phyloP scores from a whole-genome alignment of 2,113 vertebrate species.

The Carassius gibelio region DNA sequence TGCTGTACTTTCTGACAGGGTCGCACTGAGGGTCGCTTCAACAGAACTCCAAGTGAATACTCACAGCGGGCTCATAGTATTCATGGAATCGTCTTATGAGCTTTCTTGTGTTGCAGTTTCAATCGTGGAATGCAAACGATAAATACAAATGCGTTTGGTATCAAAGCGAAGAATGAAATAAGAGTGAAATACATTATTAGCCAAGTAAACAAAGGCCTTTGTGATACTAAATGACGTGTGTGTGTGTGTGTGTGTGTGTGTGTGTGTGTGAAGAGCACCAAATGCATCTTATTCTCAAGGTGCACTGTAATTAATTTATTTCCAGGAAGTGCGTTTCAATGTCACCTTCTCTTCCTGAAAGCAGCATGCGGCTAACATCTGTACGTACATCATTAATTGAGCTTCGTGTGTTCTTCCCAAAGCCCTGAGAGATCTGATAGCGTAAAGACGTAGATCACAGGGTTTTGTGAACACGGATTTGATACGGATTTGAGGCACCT shows the following conservation, averaged over 20 bases:
- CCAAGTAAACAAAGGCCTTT: background rate
- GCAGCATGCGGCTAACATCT: background rate
- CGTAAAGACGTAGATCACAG: slow-evolving; percentile 54
- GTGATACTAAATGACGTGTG: background rate
- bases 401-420: background rate
- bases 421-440: slow-evolving; percentile 54
- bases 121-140: background rate
- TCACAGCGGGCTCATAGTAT: background rate
- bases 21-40: background rate
- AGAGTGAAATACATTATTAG: background rate
- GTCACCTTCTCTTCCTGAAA: slow-evolving; percentile 18
- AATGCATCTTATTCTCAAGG: slow-evolving; percentile 6
- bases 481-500: slow-evolving; percentile 47
- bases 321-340: slow-evolving; percentile 36
- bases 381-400: slow-evolving; percentile 50
- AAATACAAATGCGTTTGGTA: background rate
- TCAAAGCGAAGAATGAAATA: background rate
- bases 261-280: background rate
- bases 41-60: background rate
- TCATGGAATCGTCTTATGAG: background rate
- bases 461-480: slow-evolving; percentile 41
- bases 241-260: slow-evolving; percentile 15
- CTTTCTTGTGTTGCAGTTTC: background rate
- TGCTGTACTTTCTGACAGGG: slow-evolving; percentile 28
- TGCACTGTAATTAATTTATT: slow-evolving; percentile 50